A percentile compares a stretch with the other conserved stretches of the same genome.
Conservation (phyloP, 1,140 invertebrate genomes). For the Temnothorax nylanderi region DNA sequence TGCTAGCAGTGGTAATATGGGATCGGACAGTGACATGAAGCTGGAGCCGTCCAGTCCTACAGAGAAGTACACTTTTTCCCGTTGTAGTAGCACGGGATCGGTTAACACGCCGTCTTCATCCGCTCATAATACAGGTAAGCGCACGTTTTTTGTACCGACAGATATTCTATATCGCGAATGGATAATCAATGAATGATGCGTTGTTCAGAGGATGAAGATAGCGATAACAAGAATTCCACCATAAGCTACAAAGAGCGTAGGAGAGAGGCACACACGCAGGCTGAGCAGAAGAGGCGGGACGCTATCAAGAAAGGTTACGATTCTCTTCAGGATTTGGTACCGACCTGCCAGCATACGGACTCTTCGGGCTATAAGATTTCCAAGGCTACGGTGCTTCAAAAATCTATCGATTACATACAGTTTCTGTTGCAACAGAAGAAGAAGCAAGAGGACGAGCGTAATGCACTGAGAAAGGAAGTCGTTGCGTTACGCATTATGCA, state of each 20-base stretch:
- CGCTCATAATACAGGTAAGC: conserved; percentile 93
- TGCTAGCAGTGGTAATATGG: conserved; percentile 57
- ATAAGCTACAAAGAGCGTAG: conserved; percentile 97
- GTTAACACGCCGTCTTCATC: conserved; percentile 94
- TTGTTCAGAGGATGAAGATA: conserved; percentile 94
- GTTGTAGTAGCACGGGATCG: conserved; percentile 94
- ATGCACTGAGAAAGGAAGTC: conserved; percentile 97
- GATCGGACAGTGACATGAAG: conserved; percentile 86
- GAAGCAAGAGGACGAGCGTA: conserved; percentile 96
- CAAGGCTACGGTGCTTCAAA: conserved; percentile 97
- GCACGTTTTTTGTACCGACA: conserved; percentile 2
- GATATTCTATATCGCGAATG: neutral
- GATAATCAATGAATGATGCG: conserved; percentile 20
- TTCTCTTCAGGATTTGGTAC: conserved; percentile 95
- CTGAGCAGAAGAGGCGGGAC: conserved; percentile 98
- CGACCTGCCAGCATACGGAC: conserved; percentile 95
- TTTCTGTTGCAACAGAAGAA: conserved; percentile 96
- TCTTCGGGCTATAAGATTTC: conserved; percentile 96
- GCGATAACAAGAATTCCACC: conserved; percentile 92
- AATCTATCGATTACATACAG: conserved; percentile 96
- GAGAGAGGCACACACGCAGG: conserved; percentile 98
- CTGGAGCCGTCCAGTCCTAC: conserved; percentile 89
- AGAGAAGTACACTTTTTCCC: conserved; percentile 90
- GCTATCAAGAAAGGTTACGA: conserved; percentile 99
- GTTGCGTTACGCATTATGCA: conserved; percentile 97